phyloP scores from a whole-genome alignment of 2,113 vertebrate species.

The Hyaena hyaena region DNA sequence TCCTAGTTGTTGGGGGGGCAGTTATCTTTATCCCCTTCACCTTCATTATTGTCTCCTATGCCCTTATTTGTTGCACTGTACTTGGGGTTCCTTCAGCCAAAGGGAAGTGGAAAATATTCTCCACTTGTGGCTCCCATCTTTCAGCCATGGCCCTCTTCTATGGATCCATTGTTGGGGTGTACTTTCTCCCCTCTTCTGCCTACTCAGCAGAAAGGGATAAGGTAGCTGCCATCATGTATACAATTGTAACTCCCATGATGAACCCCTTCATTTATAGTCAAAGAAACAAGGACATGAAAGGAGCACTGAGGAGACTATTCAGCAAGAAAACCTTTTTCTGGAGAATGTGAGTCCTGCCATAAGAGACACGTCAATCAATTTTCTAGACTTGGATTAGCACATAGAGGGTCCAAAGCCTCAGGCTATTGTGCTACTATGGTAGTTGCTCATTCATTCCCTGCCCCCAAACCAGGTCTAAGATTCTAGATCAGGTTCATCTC shows the following conservation, averaged over 20 bases:
- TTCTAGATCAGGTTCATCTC: background rate
- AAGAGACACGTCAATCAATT: background rate
- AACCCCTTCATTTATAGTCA: slow-evolving; percentile 76
- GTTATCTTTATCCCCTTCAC: slow-evolving; percentile 54
- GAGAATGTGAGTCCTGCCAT: background rate
- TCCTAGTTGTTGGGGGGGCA: slow-evolving; percentile 19
- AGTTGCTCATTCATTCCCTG: background rate
- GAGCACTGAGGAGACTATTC: slow-evolving; percentile 37
- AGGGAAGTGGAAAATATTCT: slow-evolving; percentile 70
- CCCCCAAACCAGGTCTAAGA: background rate
- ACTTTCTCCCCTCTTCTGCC: slow-evolving; percentile 58
- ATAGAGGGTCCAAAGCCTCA: background rate
- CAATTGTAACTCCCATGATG: slow-evolving; percentile 59
- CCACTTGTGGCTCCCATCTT: slow-evolving; percentile 63
- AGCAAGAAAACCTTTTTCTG: background rate
- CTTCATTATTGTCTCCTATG: slow-evolving; percentile 65
- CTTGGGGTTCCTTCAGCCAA: slow-evolving; percentile 50
- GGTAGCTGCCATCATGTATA: slow-evolving; percentile 60
- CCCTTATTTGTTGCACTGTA: slow-evolving; percentile 49
- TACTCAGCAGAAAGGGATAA: slow-evolving; percentile 58
- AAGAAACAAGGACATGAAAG: slow-evolving; percentile 69
- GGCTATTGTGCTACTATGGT: background rate
- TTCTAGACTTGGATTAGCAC: background rate
- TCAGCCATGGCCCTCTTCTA: slow-evolving; percentile 62
- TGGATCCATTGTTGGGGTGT: slow-evolving; percentile 62